Evolutionary conservation across 2,888 invertebrate species (phyloP), one percentile per base, ranked within the genome.

Genomic region (Ceraclea dissimilis): DNA sequence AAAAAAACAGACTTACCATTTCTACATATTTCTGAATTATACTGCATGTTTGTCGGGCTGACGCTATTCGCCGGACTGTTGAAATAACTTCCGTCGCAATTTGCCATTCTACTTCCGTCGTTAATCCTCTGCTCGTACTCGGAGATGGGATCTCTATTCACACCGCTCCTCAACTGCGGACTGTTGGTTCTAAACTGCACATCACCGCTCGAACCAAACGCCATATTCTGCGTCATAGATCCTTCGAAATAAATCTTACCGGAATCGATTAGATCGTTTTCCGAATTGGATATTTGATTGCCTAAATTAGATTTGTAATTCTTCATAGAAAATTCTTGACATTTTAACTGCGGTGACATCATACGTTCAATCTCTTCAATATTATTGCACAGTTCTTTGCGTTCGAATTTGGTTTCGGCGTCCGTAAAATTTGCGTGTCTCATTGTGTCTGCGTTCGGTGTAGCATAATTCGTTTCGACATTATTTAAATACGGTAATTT

Each of bases 51-150:
- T 2, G 62, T 62, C 1, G 62, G 62, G 51, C 62, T 59, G 18
- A 59, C 49, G 31, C 62, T 60, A 39, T 60, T 62, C 19, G 60
- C 58, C 1, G 63, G 63, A 52, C 63, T 63, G 33, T 58, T 63
- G 47, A 58, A 60, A 21, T 61, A 58, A 20, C 60, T 59, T 1
- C 56, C 57, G 4, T 60, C 58, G 13, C 58, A 48, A 16, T 19
- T 44, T n/a, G 44, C 49, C 22, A 54, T 2, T 31, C 54, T 48
- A 6, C 49, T 20, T 17, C 54, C 54, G 26, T 18, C 33, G 6
- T 20, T n/a, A 1, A 13, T 6, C 5, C 22, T 26, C 18, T 13
- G 13, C 39, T 21, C 33, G 13, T 51, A 56, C 10, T 56, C 56
- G 13, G 21, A 17, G 18, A 44, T 47, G 4, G 50, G 51, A 18